These are phyloP conservation scores for Hartigia nigra DNA, from an alignment of 2,888 invertebrate genomes.

Conservation along the genomic window DNA sequence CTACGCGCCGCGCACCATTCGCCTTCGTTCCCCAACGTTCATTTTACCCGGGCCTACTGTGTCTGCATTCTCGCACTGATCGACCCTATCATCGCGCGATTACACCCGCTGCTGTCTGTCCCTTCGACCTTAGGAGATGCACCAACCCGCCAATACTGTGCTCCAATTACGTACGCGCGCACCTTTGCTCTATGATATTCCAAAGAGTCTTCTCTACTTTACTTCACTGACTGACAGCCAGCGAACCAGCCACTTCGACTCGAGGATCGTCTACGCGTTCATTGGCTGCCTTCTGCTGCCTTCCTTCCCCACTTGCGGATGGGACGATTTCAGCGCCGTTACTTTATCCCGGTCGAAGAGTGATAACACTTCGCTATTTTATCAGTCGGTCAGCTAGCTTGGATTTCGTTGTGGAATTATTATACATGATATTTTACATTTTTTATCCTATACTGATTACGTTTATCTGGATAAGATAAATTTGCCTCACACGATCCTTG, in stretches of 20 bases:
- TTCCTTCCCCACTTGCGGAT: neutral
- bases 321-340: neutral
- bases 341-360: neutral
- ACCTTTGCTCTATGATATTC: neutral
- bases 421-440: too few species aligned
- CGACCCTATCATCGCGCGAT: neutral
- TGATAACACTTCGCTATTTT: neutral
- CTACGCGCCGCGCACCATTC: conserved; percentile 1
- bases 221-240: conserved; percentile 10
- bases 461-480: neutral
- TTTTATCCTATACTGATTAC: neutral
- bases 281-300: conserved; percentile 5
- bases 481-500: neutral
- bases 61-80: neutral
- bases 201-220: neutral
- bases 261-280: neutral
- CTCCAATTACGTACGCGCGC: neutral
- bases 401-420: too few species aligned
- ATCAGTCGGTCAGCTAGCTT: conserved; percentile 5
- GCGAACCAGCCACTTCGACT: conserved; percentile 7
- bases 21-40: neutral
- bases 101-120: neutral
- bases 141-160: neutral
- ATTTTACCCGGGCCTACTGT: conserved; percentile 3
- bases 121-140: neutral